A percentile compares a stretch with the other conserved stretches of the same genome.
Evolutionary conservation across 2,888 invertebrate genomes (phyloP).

Genomic region (Pseudococcus jackbeardsleyi): DNA sequence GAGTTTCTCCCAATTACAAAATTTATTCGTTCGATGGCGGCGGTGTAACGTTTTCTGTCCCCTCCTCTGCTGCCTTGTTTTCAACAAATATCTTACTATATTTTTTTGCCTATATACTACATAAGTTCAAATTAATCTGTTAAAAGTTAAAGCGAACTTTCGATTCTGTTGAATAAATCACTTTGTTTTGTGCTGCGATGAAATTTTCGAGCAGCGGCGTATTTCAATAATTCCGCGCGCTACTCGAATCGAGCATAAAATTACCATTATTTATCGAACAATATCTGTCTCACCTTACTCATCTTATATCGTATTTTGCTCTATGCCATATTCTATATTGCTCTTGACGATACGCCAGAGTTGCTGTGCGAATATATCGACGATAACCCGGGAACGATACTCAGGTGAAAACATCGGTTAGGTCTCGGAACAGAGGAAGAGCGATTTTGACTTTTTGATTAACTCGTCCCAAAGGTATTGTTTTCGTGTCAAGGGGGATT

Average conservation of each 20-base stretch:
- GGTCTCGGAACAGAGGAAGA: too few species aligned
- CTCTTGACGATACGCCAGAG: background rate
- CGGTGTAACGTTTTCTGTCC: background rate
- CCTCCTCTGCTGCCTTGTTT: background rate
- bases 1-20: conserved; percentile 35
- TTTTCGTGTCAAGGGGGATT: too few species aligned
- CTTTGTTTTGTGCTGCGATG: conserved; percentile 1
- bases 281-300: background rate
- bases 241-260: conserved; percentile 27
- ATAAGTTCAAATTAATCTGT: conserved; percentile 43
- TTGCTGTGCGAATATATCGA: too few species aligned
- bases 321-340: background rate
- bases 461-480: too few species aligned
- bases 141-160: conserved; percentile 45
- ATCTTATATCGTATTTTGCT: background rate
- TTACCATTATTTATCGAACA: conserved; percentile 46
- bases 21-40: conserved; percentile 14
- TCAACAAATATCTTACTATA: background rate
- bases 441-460: too few species aligned
- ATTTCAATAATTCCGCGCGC: conserved; percentile 12
- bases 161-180: conserved; percentile 45
- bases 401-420: too few species aligned
- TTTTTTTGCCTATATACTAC: conserved; percentile 1
- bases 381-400: too few species aligned
- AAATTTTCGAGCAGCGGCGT: background rate